Evolutionary conservation across 2,113 vertebrate species (phyloP), one percentile per base, ranked within the genome.

Genomic region (Actenoides lindsayi): DNA sequence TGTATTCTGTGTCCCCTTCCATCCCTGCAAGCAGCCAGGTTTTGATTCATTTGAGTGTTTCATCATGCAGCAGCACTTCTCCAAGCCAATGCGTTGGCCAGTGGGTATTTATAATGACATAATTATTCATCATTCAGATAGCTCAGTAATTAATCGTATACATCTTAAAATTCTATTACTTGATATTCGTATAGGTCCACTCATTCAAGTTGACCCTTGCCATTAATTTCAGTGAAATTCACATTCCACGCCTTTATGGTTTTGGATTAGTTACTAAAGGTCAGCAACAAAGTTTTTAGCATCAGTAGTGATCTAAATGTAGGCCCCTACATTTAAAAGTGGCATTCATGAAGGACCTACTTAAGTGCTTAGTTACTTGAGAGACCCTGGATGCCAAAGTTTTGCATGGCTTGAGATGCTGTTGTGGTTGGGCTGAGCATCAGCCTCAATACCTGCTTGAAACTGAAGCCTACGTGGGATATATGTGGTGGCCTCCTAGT

Each of bases 81-180:
- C 50, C 44, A 76, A 88, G 48, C 37, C 85, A 82, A 21, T 14
- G 7, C 0, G 0, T 42, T 79, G 78, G 42, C 16, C 70, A 76
- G 24, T 48, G 23, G 11, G 20, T 76, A 56, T 71, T 91, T 51
- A 27, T 33, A 41, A 41, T 12, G 4, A 81, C 37, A 39, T 48
- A 60, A 39, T 64, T 79, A 39, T 33, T 87, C 65, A 68, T 93
- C n/a, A 44, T 82, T 82, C 81, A 82, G 33, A 82, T 64, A 90
- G 23, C 24, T 91, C 7, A 1, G 18, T 51, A 68, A 79, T 78
- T 93, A 86, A 57, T 18, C 25, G 12, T 25, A 54, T 2, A 39
- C 16, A 56, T 50, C 31, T 87, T 56, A 53, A 39, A 71, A 87
- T 79, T 85, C 57, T 23, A 3, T 64, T 56, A 48, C 19, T 64